Conservation (phyloP, 1,140 invertebrate genomes). For the roundworm (Caenorhabditis elegans) region WBcel235 BX284603.4:7121501-7122000, state of each 20-base stretch:
- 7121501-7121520: too few species aligned
- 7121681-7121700: not conserved
- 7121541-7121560: too few species aligned
- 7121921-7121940: not conserved
- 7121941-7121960: slow-evolving; percentile 1
- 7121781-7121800: not conserved
- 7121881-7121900: too few species aligned
- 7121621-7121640: slow-evolving; percentile 1
- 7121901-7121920: not conserved
- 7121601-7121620: slow-evolving; percentile 13
- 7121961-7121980: not conserved
- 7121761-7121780: slow-evolving; percentile 6
- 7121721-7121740: not conserved
- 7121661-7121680: not conserved
- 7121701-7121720: not conserved
- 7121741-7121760: too few species aligned
- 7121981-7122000: not conserved
- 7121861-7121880: not conserved
- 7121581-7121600: slow-evolving; percentile 2
- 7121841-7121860: not conserved
- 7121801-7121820: not conserved
- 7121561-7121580: not conserved
- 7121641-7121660: not conserved
- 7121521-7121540: too few species aligned
- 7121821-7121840: not conserved